Percentiles rank a stretch among this genome's conserved stretches.
These are phyloP conservation scores for Hybognathus amarus DNA, from an alignment of 2,797 vertebrate species.

Conservation along the genomic window DNA sequence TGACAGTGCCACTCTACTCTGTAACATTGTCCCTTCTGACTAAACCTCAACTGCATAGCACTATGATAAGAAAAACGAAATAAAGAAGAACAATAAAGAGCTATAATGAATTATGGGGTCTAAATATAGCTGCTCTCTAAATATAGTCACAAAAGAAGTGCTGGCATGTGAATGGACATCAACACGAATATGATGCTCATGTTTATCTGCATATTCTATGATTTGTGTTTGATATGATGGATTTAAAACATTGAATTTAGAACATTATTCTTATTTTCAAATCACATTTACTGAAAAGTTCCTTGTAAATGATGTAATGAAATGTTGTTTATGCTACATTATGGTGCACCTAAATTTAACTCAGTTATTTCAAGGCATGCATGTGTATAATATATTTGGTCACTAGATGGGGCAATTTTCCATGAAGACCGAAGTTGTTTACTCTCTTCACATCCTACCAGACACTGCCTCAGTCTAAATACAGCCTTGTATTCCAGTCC, in stretches of 20 bases:
- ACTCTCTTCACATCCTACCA: not conserved
- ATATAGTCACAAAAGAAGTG: not conserved
- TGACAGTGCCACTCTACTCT: not conserved
- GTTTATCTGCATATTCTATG: not conserved
- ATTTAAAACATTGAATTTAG: not conserved
- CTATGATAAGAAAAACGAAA: not conserved
- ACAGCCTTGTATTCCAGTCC: not conserved
- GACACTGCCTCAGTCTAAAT: not conserved
- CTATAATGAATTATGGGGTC: not conserved
- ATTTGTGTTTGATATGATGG: not conserved
- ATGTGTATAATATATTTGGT: not conserved
- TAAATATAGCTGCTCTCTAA: not conserved
- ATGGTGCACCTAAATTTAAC: not conserved
- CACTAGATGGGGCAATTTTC: conserved; percentile 24
- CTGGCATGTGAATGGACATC: not conserved
- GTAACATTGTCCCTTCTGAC: not conserved
- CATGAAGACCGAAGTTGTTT: not conserved
- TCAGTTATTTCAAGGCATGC: not conserved
- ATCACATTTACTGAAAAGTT: no score
- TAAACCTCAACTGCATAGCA: not conserved
- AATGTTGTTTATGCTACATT: not conserved
- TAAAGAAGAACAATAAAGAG: not conserved
- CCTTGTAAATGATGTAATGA: not conserved
- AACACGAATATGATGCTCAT: not conserved
- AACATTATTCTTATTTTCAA: not conserved